These are phyloP conservation scores for Notolabrus celidotus DNA, from an alignment of 2,797 vertebrate species.

Conservation along the genomic window DNA sequence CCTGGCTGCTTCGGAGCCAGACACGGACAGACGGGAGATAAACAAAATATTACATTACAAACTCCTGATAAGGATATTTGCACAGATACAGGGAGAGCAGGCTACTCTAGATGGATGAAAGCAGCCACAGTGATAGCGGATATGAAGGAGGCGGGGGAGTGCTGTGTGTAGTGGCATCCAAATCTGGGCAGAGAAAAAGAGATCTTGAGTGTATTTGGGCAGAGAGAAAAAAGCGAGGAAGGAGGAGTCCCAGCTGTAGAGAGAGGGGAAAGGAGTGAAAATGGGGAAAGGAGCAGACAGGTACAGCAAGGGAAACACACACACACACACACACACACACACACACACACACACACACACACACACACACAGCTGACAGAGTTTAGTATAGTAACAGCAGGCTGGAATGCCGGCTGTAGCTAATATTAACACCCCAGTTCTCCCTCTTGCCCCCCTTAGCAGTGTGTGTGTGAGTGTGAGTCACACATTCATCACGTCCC, in stretches of 20 bases:
- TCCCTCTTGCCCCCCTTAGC: slow-evolving; percentile 53
- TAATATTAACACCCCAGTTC: slow-evolving; percentile 85
- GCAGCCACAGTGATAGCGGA: slow-evolving; percentile 34
- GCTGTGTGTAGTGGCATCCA: slow-evolving; percentile 21
- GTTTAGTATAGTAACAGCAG: slow-evolving; percentile 83
- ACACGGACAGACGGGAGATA: slow-evolving; percentile 49
- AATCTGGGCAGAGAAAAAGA: slow-evolving; percentile 18
- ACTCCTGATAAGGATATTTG: slow-evolving; percentile 56
- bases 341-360: slow-evolving; percentile 16
- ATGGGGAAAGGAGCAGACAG: slow-evolving; percentile 65
- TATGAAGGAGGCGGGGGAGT: slow-evolving; percentile 11
- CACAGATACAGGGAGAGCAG: slow-evolving; percentile 27
- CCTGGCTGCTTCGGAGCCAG: slow-evolving; percentile 45
- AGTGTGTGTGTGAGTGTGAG: slow-evolving; percentile 67
- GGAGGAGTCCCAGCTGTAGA: slow-evolving; percentile 59
- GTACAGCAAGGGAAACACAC: slow-evolving; percentile 53
- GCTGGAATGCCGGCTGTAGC: slow-evolving; percentile 77
- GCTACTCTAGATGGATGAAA: slow-evolving; percentile 39
- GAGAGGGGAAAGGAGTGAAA: slow-evolving; percentile 46
- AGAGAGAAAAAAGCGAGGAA: slow-evolving; percentile 14
- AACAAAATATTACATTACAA: slow-evolving; percentile 72
- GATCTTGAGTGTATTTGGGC: slow-evolving; percentile 20
- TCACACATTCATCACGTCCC: slow-evolving; percentile 74
- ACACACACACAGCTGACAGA: slow-evolving; percentile 79
- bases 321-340: slow-evolving; percentile 62